Conservation (phyloP, 2,113 vertebrate genomes). For the Murina feae region DNA sequence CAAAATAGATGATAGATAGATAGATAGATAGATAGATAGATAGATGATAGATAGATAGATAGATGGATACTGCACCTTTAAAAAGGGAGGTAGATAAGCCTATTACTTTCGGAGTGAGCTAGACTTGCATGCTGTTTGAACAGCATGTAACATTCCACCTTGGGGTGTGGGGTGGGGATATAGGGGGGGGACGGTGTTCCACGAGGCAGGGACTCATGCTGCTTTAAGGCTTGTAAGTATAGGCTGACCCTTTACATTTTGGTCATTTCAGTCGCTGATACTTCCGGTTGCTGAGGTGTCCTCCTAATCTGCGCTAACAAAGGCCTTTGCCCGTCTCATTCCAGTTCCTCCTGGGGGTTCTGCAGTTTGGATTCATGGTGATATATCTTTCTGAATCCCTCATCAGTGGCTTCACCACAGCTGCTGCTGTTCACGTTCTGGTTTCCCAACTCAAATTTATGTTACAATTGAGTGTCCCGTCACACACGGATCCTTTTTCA, state of each 20-base stretch:
- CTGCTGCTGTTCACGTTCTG: constrained; percentile 93
- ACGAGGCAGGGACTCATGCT: neutral
- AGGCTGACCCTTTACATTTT: neutral
- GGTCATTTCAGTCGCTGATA: neutral
- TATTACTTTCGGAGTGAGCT: neutral
- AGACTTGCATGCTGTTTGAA: neutral
- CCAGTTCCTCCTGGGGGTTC: constrained; percentile 88
- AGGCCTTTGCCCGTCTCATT: constrained; percentile 41
- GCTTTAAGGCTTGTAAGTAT: neutral
- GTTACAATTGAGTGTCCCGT: constrained; percentile 85
- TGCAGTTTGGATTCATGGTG: constrained; percentile 92
- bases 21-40: too few species aligned
- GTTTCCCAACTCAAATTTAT: constrained; percentile 97
- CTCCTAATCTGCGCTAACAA: neutral
- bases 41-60: neutral
- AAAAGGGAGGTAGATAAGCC: neutral
- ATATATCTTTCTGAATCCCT: constrained; percentile 95
- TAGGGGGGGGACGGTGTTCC: neutral
- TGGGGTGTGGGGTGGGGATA: neutral
- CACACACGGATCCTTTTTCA: constrained; percentile 85
- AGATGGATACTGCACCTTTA: neutral
- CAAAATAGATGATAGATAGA: too few species aligned
- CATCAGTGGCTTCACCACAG: constrained; percentile 95
- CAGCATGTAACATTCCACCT: neutral
- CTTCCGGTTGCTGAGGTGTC: neutral